Percentiles rank a stretch among this genome's conserved stretches.
These are phyloP conservation scores for Cottoperca gobio DNA, from an alignment of 2,797 vertebrate species.

Conservation along the genomic window DNA sequence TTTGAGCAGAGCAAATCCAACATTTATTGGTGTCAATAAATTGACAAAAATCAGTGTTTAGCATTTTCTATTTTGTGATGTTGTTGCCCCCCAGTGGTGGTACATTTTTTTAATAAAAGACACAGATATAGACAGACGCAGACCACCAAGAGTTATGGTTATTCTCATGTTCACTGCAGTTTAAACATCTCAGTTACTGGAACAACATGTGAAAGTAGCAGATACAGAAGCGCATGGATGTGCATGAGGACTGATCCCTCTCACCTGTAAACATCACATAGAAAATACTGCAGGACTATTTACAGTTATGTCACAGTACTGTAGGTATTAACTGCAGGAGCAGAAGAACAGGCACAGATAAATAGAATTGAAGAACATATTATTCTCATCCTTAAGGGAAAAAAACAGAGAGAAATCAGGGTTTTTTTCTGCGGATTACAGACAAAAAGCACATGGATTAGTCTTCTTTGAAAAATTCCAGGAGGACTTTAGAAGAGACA, in stretches of 20 bases:
- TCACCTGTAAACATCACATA: background rate
- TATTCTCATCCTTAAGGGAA: background rate
- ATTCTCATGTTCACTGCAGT: background rate
- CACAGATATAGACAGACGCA: background rate
- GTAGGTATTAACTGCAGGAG: background rate
- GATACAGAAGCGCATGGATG: background rate
- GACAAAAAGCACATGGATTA: conserved; percentile 13
- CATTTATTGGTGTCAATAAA: background rate
- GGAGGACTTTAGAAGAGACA: conserved; percentile 20
- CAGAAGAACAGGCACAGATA: background rate
- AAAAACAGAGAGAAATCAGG: background rate
- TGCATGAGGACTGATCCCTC: background rate
- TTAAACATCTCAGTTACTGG: background rate
- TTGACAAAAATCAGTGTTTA: background rate
- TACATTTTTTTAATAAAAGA: background rate
- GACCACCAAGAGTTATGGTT: background rate
- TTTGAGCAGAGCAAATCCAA: background rate
- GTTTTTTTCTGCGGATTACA: conserved; percentile 4
- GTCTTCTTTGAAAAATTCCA: background rate
- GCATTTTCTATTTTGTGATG: conserved; percentile 5
- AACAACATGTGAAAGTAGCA: background rate
- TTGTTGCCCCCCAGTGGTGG: conserved; percentile 4
- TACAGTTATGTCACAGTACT: background rate
- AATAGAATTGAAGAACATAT: background rate
- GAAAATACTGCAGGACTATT: background rate